phyloP scores from a whole-genome alignment of 2,113 vertebrate genomes.

The Epinephelus fuscoguttatus region DNA sequence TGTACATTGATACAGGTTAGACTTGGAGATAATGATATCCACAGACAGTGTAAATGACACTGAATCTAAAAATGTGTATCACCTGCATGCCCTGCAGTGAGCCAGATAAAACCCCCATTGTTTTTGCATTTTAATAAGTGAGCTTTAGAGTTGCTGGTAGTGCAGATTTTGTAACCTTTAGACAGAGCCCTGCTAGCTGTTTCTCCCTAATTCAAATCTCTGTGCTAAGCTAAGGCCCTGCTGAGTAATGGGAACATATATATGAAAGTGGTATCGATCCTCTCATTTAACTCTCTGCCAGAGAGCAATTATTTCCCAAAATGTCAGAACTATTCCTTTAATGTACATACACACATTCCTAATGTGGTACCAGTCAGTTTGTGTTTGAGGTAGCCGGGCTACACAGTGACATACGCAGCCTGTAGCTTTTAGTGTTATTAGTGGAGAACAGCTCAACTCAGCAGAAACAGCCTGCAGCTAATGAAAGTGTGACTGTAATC shows the following conservation, averaged over 20 bases:
- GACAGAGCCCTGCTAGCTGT: not conserved
- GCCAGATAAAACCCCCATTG: not conserved
- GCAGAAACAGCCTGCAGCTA: conserved; percentile 71
- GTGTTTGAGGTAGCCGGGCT: conserved; percentile 35
- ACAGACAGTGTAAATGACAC: too few species aligned
- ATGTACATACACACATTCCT: not conserved
- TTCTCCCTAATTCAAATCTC: not conserved
- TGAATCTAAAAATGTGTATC: not conserved
- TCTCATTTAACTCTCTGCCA: not conserved
- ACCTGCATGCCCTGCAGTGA: not conserved
- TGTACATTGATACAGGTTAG: too few species aligned
- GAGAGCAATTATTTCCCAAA: not conserved
- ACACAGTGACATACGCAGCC: conserved; percentile 32
- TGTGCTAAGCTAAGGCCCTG: not conserved
- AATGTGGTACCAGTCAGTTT: conserved; percentile 13
- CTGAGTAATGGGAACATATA: not conserved
- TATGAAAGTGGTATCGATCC: not conserved
- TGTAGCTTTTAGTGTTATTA: conserved; percentile 68
- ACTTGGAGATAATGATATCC: too few species aligned
- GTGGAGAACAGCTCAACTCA: conserved; percentile 64
- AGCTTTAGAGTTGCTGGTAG: not conserved
- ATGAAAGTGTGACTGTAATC: conserved; percentile 76
- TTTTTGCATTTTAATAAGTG: not conserved
- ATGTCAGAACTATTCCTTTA: not conserved
- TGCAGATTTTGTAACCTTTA: not conserved